Evolutionary conservation across 30 jellyfish, hydroid and myxozoan species (phyloP), one percentile per base, ranked within the genome.

Genomic region (Chironex yamaguchii): DNA sequence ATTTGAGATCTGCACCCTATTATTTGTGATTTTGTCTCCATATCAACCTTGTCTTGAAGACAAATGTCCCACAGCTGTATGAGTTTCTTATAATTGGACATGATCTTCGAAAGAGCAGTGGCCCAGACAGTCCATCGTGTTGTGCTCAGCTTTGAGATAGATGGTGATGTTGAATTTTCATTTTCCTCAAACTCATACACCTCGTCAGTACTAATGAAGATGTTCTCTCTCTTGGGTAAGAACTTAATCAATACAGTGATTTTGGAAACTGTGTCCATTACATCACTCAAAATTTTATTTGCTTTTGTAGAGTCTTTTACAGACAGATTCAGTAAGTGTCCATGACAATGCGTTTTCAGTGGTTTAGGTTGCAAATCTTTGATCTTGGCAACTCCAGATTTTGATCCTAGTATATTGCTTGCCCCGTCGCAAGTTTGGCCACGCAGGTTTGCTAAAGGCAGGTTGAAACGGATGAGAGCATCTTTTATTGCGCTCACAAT

Each of bases 121-220:
- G 84, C 84, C 29, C 82, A 1, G 2, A 70, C 84, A 26, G 84
- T 70, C 81, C 84, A 70, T n/a, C n/a, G n/a, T n/a, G n/a, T n/a
- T n/a, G n/a, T n/a, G n/a, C n/a, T n/a, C n/a, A n/a, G n/a, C n/a
- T n/a, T n/a, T n/a, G n/a, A n/a, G n/a, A n/a, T n/a, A n/a, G n/a
- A n/a, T n/a, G n/a, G n/a, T n/a, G n/a, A n/a, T n/a, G n/a, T n/a
- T n/a, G n/a, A n/a, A n/a, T n/a, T n/a, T n/a, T n/a, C n/a, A n/a
- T n/a, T n/a, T n/a, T n/a, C n/a, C n/a, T n/a, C n/a, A n/a, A n/a
- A n/a, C n/a, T n/a, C n/a, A n/a, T n/a, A n/a, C n/a, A n/a, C n/a
- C n/a, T 42, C 58, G 9, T 42, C 17, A 9, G 58, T 42, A 9
- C 9, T 42, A 6, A 9, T 17, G 17, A 42, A 42, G 17, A 42